Conservation (phyloP, 2,888 invertebrate species). For the Cantharis nigra region DNA sequence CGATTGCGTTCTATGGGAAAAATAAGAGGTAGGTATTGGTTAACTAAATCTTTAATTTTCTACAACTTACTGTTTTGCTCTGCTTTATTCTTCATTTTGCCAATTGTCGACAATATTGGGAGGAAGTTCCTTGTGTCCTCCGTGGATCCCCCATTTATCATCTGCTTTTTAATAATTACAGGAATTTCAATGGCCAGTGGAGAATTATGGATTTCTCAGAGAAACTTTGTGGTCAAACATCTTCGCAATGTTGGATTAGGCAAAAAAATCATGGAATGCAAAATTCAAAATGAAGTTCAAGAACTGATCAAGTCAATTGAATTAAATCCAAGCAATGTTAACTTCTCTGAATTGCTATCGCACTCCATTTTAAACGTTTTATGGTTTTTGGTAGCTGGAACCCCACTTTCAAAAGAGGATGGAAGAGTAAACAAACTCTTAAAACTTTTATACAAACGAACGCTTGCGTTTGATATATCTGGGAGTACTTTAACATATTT, state of each 20-base stretch:
- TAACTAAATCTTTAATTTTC: no score
- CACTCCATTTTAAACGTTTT: constrained; percentile 68
- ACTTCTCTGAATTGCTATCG: constrained; percentile 53
- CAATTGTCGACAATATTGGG: no score
- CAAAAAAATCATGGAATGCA: constrained; percentile 55
- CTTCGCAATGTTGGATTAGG: constrained; percentile 61
- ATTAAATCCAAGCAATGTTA: constrained; percentile 39
- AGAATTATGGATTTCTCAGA: constrained; percentile 58
- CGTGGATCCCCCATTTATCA: no score
- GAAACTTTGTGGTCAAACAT: constrained; percentile 59
- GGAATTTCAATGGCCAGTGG: constrained; percentile 66
- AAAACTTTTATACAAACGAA: constrained; percentile 56
- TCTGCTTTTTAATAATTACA: constrained; percentile 38
- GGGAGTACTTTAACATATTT: constrained; percentile 57
- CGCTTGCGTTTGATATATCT: constrained; percentile 58
- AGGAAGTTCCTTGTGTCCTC: no score
- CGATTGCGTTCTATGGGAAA: not conserved
- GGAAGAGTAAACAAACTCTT: constrained; percentile 55
- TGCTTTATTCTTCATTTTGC: no score
- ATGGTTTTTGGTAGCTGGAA: constrained; percentile 64
- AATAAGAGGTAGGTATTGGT: not conserved
- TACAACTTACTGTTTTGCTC: no score
- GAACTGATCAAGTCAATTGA: constrained; percentile 36
- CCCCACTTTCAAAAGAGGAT: constrained; percentile 55
- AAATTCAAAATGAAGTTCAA: constrained; percentile 60